These are phyloP conservation scores for Chondrilla cf. caribensis DNA, from an alignment of 37 sponge, comb jelly and placozoan genomes.

Conservation along the genomic window DNA sequence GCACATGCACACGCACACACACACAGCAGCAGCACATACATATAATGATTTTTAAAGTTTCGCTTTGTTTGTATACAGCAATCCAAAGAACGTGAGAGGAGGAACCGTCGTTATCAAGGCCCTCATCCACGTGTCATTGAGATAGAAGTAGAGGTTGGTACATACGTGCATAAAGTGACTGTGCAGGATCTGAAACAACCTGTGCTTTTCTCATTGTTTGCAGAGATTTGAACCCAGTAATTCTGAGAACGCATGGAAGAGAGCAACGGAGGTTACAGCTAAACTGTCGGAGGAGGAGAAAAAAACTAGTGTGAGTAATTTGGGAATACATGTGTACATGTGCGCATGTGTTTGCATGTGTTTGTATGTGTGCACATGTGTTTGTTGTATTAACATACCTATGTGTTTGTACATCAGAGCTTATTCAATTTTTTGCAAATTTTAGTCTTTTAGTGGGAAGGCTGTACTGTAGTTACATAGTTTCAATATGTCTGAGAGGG, in stretches of 20 bases:
- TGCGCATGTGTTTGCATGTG: not conserved
- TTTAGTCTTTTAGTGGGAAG: conserved; percentile 22
- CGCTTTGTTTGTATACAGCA: no score
- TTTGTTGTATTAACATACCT: not conserved
- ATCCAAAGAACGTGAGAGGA: no score
- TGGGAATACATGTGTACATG: no score
- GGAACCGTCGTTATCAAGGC: no score
- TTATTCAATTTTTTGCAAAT: no score
- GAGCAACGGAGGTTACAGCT: not conserved
- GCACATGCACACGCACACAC: not conserved
- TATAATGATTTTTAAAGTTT: no score
- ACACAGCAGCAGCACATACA: no score
- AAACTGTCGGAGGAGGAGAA: conserved; percentile 41
- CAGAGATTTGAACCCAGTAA: conserved; percentile 59
- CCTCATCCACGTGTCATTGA: no score
- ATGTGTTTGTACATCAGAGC: not conserved
- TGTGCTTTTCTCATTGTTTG: no score
- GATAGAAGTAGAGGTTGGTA: no score
- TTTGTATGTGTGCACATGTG: not conserved
- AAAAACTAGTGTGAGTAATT: conserved; percentile 41
- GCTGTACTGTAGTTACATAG: conserved; percentile 47
- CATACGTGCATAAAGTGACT: no score
- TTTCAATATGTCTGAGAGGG: conserved; percentile 9
- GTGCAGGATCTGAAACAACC: no score
- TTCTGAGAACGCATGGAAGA: conserved; percentile 62